phyloP scores from a whole-genome alignment of 2,888 invertebrate species.

The Drosophila mimetica region DNA sequence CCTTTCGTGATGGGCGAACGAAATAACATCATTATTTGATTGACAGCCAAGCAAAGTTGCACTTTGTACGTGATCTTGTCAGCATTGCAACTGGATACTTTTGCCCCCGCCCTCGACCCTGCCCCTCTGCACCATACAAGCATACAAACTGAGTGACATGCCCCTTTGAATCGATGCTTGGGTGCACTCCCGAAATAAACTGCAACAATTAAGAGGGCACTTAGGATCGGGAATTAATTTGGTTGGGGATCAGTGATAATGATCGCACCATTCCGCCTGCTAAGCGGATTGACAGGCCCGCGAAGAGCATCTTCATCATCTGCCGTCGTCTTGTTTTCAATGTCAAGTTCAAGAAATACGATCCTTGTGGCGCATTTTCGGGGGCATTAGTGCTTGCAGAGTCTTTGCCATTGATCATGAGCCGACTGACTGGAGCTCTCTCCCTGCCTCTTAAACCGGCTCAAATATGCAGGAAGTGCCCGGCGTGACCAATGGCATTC shows the following conservation, averaged over 20 bases:
- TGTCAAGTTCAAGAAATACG: constrained; percentile 76
- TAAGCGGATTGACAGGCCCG: constrained; percentile 40
- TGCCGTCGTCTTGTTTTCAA: constrained; percentile 46
- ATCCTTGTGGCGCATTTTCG: constrained; percentile 47
- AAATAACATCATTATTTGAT: constrained; percentile 50
- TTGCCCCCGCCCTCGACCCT: constrained; percentile 26
- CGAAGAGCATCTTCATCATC: constrained; percentile 21
- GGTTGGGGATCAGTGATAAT: constrained; percentile 61
- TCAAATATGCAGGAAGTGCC: constrained; percentile 74
- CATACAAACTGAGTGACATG: constrained; percentile 34
- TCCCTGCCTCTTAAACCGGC: constrained; percentile 30
- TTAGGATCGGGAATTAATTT: constrained; percentile 61
- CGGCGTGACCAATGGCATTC: constrained; percentile 67
- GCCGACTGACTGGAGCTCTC: constrained; percentile 24
- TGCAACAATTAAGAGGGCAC: constrained; percentile 68
- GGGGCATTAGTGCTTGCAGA: constrained; percentile 15
- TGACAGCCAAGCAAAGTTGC: constrained; percentile 66
- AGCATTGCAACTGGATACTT: constrained; percentile 75
- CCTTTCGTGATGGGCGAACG: constrained; percentile 28
- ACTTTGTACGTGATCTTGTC: constrained; percentile 76
- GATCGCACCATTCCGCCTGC: constrained; percentile 27
- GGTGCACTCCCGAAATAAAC: constrained; percentile 66
- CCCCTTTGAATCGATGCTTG: constrained; percentile 43
- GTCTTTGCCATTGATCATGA: constrained; percentile 37
- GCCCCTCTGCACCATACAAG: neutral